These are phyloP conservation scores for Aphelenchoides fujianensis DNA, from an alignment of 1,140 invertebrate genomes.

Conservation along the genomic window DNA sequence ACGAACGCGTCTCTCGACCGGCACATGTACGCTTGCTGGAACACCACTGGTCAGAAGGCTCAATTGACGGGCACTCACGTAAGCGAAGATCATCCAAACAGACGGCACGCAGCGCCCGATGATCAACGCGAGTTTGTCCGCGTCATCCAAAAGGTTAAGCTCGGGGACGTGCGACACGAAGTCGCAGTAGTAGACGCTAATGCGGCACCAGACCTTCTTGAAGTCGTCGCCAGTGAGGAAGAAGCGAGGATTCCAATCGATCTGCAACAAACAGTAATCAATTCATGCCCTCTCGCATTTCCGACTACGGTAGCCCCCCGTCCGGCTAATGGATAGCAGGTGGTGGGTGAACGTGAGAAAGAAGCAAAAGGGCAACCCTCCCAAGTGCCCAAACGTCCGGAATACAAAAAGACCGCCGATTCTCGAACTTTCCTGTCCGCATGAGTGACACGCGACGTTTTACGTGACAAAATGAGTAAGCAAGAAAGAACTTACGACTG, in stretches of 20 bases:
- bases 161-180: neutral
- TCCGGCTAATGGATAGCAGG: no score
- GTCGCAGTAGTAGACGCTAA: neutral
- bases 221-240: conserved; percentile 7
- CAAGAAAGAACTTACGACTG: neutral
- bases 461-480: no score
- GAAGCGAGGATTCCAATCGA: conserved; percentile 9
- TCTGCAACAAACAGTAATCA: no score
- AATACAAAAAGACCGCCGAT: neutral
- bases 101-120: neutral
- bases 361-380: no score
- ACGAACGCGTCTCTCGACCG: neutral
- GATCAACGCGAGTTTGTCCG: conserved; percentile 1
- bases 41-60: no score
- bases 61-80: no score
- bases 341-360: no score
- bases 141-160: neutral
- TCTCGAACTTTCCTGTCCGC: neutral
- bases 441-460: no score
- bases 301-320: no score
- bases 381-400: no score
- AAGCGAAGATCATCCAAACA: neutral
- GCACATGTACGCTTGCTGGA: neutral
- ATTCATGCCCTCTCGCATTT: no score
- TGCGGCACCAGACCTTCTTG: conserved; percentile 8